These are phyloP conservation scores for Phaethornis superciliosus DNA, from an alignment of 2,113 vertebrate genomes.

Conservation along the genomic window DNA sequence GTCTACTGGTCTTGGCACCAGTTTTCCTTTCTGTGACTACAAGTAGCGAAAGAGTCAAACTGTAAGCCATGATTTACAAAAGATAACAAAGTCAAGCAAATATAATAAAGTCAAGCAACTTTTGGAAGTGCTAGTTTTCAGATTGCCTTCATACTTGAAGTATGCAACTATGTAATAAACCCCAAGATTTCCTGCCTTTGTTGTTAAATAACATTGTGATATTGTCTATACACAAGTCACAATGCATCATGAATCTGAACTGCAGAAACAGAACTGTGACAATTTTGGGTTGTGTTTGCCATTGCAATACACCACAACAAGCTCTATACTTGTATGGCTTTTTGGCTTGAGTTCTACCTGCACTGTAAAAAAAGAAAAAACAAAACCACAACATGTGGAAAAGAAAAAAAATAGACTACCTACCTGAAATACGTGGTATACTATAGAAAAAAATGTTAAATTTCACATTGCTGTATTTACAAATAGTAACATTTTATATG, in stretches of 20 bases:
- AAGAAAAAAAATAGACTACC: not conserved
- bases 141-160: not conserved
- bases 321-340: not conserved
- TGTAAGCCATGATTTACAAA: not conserved
- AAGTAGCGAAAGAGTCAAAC: not conserved
- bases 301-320: not conserved
- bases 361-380: not conserved
- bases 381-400: not conserved
- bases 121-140: not conserved
- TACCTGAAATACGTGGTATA: not conserved
- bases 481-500: not conserved
- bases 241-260: not conserved
- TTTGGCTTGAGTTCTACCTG: not conserved
- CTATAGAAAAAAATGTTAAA: not conserved
- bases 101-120: not conserved
- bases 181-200: not conserved
- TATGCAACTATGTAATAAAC: not conserved
- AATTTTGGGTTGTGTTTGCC: not conserved
- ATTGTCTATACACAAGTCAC: not conserved
- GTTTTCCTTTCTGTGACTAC: constrained; percentile 90
- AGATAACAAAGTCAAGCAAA: not conserved
- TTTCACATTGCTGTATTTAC: not conserved
- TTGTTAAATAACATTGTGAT: not conserved
- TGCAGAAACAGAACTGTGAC: not conserved
- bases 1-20: constrained; percentile 86